Evolutionary conservation across 2,797 vertebrate species (phyloP).

Genomic region (Chromobotia macracanthus): DNA sequence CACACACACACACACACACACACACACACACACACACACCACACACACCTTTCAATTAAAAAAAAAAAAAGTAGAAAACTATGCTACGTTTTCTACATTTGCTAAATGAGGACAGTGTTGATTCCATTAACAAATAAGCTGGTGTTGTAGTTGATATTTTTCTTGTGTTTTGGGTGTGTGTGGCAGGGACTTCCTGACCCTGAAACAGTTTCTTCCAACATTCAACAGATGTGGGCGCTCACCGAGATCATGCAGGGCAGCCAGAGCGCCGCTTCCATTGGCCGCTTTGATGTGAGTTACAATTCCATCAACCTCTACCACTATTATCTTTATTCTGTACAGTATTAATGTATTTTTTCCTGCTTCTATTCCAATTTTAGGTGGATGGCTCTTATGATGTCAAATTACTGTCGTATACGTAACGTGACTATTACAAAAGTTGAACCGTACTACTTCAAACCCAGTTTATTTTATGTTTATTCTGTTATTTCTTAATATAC

Average conservation of each 20-base stretch:
- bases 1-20: too few relatives aligned
- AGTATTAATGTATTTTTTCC: background rate
- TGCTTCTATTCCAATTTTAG: conserved; percentile 70
- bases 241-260: conserved; percentile 92
- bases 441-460: too few relatives aligned
- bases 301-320: background rate
- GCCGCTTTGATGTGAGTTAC: conserved; percentile 91
- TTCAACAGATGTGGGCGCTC: conserved; percentile 97
- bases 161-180: background rate
- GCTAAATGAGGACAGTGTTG: background rate
- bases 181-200: conserved; percentile 88
- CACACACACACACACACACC: too few relatives aligned
- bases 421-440: conserved; percentile 42
- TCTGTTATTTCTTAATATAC: background rate
- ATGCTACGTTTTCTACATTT: too few relatives aligned
- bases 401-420: conserved; percentile 88
- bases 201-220: conserved; percentile 85
- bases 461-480: background rate
- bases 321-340: background rate
- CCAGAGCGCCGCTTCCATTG: conserved; percentile 85
- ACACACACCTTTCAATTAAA: too few relatives aligned
- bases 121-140: background rate
- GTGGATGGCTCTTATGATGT: conserved; percentile 94
- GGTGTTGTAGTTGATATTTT: background rate
- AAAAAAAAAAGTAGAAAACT: too few relatives aligned